A percentile compares a stretch with the other conserved stretches of the same genome.
phyloP scores from a whole-genome alignment of 1,140 invertebrate species.

The Rhagoletis zephyria region DNA sequence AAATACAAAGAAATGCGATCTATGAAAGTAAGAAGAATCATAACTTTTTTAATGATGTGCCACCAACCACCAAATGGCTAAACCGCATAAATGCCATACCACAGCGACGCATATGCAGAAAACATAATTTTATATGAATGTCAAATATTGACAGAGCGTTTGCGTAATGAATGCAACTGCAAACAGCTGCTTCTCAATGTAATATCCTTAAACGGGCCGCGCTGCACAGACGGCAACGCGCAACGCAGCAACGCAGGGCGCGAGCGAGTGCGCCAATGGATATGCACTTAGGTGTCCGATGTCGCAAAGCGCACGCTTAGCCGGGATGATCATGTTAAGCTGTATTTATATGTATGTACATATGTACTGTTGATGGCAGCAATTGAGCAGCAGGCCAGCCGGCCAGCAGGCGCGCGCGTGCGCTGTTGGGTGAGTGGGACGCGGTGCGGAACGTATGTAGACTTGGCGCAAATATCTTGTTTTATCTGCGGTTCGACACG shows the following conservation, averaged over 20 bases:
- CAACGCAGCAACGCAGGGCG: background rate
- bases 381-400: background rate
- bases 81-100: too few species aligned
- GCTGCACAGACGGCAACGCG: background rate
- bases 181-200: slow-evolving; percentile 31
- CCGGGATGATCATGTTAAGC: background rate
- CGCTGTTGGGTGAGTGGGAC: background rate
- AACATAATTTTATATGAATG: slow-evolving; percentile 48
- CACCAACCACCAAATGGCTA: slow-evolving; percentile 10
- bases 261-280: background rate
- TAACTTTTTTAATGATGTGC: slow-evolving; percentile 36
- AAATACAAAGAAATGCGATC: slow-evolving; percentile 37
- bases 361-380: background rate
- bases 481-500: slow-evolving; percentile 54
- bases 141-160: slow-evolving; percentile 49
- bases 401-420: background rate
- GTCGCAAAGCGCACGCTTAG: slow-evolving; percentile 29
- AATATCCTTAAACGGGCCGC: slow-evolving; percentile 13
- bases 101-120: background rate
- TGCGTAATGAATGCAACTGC: slow-evolving; percentile 48
- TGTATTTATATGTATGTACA: background rate
- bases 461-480: slow-evolving; percentile 64
- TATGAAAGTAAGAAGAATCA: slow-evolving; percentile 16
- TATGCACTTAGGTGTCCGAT: background rate
- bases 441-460: background rate